A percentile compares a stretch with the other conserved stretches of the same genome.
phyloP scores from a whole-genome alignment of 2,113 vertebrate species.

The Sprattus sprattus region DNA sequence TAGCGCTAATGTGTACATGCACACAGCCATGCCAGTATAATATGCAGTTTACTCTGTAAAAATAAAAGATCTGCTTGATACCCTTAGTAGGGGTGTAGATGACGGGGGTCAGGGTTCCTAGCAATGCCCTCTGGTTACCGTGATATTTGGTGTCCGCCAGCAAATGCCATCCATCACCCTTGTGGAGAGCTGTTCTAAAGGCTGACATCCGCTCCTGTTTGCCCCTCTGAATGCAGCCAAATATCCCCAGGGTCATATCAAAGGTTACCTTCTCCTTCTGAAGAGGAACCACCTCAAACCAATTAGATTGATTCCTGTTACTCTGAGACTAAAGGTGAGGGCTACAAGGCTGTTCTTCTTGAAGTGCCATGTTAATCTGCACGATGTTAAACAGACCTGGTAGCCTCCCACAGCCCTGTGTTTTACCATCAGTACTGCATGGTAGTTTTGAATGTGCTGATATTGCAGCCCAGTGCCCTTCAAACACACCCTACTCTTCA shows the following conservation, averaged over 20 bases:
- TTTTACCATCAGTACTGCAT: neutral
- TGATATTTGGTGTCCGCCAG: constrained; percentile 61
- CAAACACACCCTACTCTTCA: neutral
- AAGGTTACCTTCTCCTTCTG: neutral
- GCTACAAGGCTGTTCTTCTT: neutral
- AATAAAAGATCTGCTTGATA: no score
- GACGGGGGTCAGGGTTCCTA: no score
- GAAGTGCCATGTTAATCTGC: no score
- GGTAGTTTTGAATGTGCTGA: neutral
- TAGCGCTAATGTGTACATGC: no score
- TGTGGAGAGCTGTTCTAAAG: constrained; percentile 60
- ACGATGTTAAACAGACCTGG: neutral
- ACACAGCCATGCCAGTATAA: no score
- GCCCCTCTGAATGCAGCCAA: constrained; percentile 16
- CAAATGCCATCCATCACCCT: constrained; percentile 66
- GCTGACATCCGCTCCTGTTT: constrained; percentile 39
- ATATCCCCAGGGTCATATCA: neutral
- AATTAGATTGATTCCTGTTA: neutral
- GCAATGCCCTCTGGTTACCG: neutral
- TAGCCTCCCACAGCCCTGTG: neutral
- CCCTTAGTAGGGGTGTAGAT: no score
- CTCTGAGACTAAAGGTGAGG: neutral
- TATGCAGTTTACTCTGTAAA: no score
- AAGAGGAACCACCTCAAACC: neutral
- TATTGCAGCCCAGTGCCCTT: neutral